Evolutionary conservation across 2,113 vertebrate genomes (phyloP).

Genomic region (Marmota flaviventris): DNA sequence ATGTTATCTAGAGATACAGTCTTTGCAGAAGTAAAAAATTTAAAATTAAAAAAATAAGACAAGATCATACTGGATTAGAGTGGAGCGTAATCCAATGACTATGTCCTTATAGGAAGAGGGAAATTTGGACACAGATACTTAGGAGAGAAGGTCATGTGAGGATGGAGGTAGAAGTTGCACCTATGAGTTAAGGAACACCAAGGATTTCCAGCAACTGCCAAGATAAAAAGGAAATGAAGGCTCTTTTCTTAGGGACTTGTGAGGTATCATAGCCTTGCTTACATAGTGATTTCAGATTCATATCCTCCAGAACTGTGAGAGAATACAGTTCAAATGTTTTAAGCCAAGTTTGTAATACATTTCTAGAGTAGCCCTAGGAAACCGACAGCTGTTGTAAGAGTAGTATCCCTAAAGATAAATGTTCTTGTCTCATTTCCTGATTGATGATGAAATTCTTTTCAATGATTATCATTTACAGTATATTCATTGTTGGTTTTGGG

Average conservation of each 20-base stretch:
- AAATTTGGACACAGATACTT: background rate
- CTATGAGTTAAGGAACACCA: background rate
- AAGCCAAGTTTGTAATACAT: background rate
- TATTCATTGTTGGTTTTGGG: slow-evolving; percentile 20
- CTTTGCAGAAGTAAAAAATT: background rate
- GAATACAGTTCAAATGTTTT: background rate
- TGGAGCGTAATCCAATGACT: background rate
- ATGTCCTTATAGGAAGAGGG: background rate
- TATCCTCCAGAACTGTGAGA: background rate
- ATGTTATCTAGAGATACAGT: background rate
- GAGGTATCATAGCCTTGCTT: background rate
- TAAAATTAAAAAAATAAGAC: background rate
- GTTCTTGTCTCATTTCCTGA: background rate
- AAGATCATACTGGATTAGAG: background rate
- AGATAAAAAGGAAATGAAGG: background rate
- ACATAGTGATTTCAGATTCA: background rate
- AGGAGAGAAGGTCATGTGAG: background rate
- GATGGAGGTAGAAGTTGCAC: background rate
- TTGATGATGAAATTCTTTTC: background rate
- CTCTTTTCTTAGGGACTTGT: background rate
- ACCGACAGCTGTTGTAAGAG: background rate
- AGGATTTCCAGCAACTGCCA: background rate
- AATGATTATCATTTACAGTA: background rate
- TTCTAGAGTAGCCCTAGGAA: background rate
- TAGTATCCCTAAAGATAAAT: background rate